Conservation (phyloP, 2,113 vertebrate species). For the Rhinogobius similis region DNA sequence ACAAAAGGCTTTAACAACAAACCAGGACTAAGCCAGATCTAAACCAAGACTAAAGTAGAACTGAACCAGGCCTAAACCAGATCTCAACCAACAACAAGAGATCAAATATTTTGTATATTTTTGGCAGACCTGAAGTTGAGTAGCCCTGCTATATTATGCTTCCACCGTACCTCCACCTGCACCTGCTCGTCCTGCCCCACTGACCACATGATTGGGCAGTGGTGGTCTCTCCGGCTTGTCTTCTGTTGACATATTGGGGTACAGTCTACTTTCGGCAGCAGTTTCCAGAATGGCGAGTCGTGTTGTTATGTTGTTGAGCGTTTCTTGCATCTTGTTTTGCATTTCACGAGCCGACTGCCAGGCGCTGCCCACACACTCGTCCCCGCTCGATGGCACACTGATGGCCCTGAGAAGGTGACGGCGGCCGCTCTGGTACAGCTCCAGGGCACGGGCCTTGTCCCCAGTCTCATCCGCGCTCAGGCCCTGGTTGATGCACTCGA, state of each 20-base stretch:
- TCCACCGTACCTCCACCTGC: too few species aligned
- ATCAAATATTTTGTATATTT: too few species aligned
- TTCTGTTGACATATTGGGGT: constrained; percentile 81
- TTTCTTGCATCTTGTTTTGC: constrained; percentile 95
- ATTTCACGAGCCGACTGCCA: constrained; percentile 91
- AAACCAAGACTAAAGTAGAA: too few species aligned
- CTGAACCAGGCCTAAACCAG: too few species aligned
- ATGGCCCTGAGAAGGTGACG: constrained; percentile 85
- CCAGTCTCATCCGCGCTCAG: constrained; percentile 87
- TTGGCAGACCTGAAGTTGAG: too few species aligned
- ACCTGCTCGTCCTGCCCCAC: constrained; percentile 40
- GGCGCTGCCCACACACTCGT: constrained; percentile 74
- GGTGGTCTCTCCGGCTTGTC: constrained; percentile 70
- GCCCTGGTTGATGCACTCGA: constrained; percentile 87
- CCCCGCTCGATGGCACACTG: constrained; percentile 77
- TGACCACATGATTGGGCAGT: constrained; percentile 43
- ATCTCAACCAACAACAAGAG: too few species aligned
- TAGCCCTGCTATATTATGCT: too few species aligned
- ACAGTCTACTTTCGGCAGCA: constrained; percentile 58
- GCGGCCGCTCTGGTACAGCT: constrained; percentile 84
- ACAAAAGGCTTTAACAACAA: too few species aligned
- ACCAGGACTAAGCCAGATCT: too few species aligned
- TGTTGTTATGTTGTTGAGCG: constrained; percentile 85
- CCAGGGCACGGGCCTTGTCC: constrained; percentile 81
- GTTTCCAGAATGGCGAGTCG: constrained; percentile 78